Evolutionary conservation across 2,888 invertebrate genomes (phyloP), one percentile per base, ranked within the genome.

Genomic region (Hypolimnas misippus): DNA sequence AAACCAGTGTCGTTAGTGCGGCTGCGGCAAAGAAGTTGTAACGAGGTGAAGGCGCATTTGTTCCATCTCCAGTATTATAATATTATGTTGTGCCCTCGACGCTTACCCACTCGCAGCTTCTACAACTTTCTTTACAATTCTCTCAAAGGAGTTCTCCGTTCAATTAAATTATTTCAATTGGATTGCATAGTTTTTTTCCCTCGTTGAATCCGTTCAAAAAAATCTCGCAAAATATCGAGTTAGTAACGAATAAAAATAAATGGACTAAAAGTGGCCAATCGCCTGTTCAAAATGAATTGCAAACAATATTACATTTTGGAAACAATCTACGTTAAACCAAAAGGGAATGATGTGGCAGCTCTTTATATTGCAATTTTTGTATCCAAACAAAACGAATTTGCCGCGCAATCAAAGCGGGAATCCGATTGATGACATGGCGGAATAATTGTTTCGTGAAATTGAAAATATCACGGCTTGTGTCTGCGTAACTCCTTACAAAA

Each of bases 351-450:
- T 91, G 92, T 91, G 92, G 90, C 89, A 87, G 88, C 90, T 90
- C 90, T 92, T 90, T 92, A 90, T 89, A 91, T 91, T 91, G 91
- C 92, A 92, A 91, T 90, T 92, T 92, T 91, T 92, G 90, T 89
- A 86, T 89, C 84, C 89, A 92, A 92, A 92, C 91, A 92, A 92
- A 92, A 90, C 89, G 87, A 92, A 90, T 92, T 92, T 90, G 89
- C 89, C 87, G 87, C 88, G 90, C 92, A 92, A 92, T 92, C 92
- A 92, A 91, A 92, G 88, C 89, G 86, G 86, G 89, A 86, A 88
- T 90, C 91, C 90, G 89, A 92, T 90, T 92, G 91, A 91, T 90
- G 92, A 91, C 89, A 90, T 87, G 88, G 89, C 87, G 85, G 84
- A 89, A 92, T 92, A 92, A 92, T 92, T 90, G 91, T 89, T 92